phyloP scores from a whole-genome alignment of 2,797 vertebrate species.

The Antrozous pallidus region DNA sequence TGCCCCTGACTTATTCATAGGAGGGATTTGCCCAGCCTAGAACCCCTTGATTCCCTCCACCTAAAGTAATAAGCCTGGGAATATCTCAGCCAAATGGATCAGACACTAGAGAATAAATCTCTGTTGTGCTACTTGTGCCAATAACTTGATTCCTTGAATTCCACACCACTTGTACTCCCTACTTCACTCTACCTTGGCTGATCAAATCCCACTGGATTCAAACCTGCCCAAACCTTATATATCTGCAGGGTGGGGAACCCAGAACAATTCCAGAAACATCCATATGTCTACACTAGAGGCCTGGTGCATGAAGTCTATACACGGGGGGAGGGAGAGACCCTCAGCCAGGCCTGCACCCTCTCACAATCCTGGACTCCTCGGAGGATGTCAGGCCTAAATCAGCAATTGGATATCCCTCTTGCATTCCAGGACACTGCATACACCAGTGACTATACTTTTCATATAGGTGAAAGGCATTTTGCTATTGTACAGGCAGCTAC shows the following conservation, averaged over 20 bases:
- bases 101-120: background rate
- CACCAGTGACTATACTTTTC: no score
- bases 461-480: no score
- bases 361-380: rapidly evolving
- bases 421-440: no score
- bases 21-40: background rate
- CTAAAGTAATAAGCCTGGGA: background rate
- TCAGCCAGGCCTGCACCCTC: no score
- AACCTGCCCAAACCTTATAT: background rate
- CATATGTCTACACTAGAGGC: background rate
- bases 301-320: no score
- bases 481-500: no score
- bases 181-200: background rate
- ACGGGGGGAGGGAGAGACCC: no score
- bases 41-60: background rate
- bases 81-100: background rate
- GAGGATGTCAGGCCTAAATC: no score
- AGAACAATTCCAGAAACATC: background rate
- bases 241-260: background rate
- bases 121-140: background rate
- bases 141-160: background rate
- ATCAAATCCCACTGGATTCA: background rate
- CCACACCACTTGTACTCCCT: background rate
- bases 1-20: background rate
- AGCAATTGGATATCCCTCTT: no score